Evolutionary conservation across 2,888 invertebrate species (phyloP), one percentile per base, ranked within the genome.

Genomic region (Alloplasta piceator): DNA sequence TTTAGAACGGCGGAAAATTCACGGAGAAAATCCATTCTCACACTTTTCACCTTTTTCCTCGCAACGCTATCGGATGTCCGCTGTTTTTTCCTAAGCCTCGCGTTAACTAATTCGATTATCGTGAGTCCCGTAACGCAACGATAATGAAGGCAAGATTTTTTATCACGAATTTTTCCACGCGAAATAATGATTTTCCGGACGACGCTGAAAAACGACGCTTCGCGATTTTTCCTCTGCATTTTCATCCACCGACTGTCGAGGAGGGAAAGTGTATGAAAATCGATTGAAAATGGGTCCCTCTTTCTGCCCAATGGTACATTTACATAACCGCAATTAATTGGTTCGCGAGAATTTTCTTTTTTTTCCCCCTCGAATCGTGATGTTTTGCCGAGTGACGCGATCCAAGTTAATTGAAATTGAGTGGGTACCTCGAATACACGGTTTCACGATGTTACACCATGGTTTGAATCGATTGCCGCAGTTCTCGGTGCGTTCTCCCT

Each of bases 21-120:
- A 6, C 5, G 6, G 39, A 9, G 68, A 80, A 73, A 76, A 76
- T 80, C 63, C 63, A 72, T 73, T 41, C 46, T 10, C 39, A 16
- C 38, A 71, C 52, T 52, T 71, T 66, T 38, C 14, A 56, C 50
- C 52, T 68, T 64, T 41, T 1, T 12, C 38, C 10, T 26, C 26
- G 26, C 26, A 26, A 26, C 26, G 3, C 26, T 26, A 2, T 26
- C 26, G 26, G 26, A 26, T 26, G 1, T 26, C 26, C 26, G 26
- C 26, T 26, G 26, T 26, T 26, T 26, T 26, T 26, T 26, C 26
- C 26, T 26, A 26, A 41, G 16, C 12, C 67, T 43, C 41, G 46
- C 41, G 46, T 55, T 78, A 41, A 71, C 71, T 76, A 80, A 72
- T 72, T 76, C 46, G 26, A 46, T 66, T 75, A 60, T 46, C n/a